These are phyloP conservation scores for Allobates femoralis DNA, from an alignment of 2,797 vertebrate genomes.

Conservation along the genomic window DNA sequence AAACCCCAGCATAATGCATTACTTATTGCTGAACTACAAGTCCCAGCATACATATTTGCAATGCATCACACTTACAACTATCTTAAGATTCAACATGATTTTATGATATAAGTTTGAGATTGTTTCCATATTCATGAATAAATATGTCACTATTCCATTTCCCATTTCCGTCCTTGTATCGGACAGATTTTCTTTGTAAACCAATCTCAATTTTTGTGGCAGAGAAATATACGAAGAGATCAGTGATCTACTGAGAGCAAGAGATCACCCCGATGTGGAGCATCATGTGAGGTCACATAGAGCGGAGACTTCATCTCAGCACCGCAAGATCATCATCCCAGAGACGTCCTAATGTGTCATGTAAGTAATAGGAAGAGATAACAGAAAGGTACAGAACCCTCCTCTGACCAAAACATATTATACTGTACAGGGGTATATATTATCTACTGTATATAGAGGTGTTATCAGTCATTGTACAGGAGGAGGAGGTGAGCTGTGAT, in stretches of 20 bases:
- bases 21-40: too few relatives aligned
- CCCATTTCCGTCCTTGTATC: conserved; percentile 1
- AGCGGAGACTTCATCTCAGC: conserved; percentile 38
- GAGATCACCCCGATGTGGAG: conserved; percentile 1
- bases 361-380: conserved; percentile 15
- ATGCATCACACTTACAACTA: background rate
- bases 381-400: too few relatives aligned
- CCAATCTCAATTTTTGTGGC: conserved; percentile 30
- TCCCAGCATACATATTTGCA: too few relatives aligned
- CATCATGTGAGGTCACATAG: conserved; percentile 19
- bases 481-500: too few relatives aligned
- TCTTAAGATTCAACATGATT: conserved; percentile 8
- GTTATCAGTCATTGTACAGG: too few relatives aligned
- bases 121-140: background rate
- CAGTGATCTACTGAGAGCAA: conserved; percentile 19
- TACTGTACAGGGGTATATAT: too few relatives aligned
- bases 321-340: conserved; percentile 34
- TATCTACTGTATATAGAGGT: too few relatives aligned
- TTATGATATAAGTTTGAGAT: background rate
- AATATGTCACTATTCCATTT: conserved; percentile 18
- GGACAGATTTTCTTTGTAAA: conserved; percentile 34
- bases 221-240: conserved; percentile 24
- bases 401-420: too few relatives aligned
- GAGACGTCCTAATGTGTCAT: conserved; percentile 37
- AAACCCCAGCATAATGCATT: too few relatives aligned